phyloP scores from a whole-genome alignment of 2,113 vertebrate species.

The Pelvicachromis taeniatus region DNA sequence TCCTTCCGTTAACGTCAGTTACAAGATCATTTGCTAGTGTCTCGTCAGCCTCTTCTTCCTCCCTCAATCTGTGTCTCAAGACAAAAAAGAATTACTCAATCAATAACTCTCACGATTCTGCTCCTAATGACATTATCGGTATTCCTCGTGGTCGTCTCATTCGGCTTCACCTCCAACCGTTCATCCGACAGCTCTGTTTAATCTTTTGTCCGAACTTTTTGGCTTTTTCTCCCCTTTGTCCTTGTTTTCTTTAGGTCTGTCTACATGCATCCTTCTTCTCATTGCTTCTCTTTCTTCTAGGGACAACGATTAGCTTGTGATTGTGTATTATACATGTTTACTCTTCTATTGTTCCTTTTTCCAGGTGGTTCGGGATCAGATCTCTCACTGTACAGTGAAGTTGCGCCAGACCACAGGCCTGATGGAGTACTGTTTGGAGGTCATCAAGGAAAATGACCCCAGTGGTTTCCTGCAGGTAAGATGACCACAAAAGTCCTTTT shows the following conservation, averaged over 20 bases:
- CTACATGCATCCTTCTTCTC: not conserved
- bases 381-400: slow-evolving; percentile 97
- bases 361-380: slow-evolving; percentile 97
- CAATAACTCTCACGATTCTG: not conserved
- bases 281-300: not conserved
- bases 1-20: not conserved
- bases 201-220: not conserved
- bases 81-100: not conserved
- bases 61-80: not conserved
- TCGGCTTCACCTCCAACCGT: not conserved
- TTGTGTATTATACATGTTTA: not conserved
- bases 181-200: not conserved
- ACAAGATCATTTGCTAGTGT: not conserved
- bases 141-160: not conserved
- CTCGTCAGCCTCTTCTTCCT: not conserved
- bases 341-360: not conserved
- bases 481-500: not conserved
- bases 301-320: not conserved
- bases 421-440: slow-evolving; percentile 98
- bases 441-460: slow-evolving; percentile 98
- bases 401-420: slow-evolving; percentile 95
- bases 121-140: slow-evolving; percentile 7
- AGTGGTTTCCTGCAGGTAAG: slow-evolving; percentile 95
- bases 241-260: not conserved
- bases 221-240: not conserved